These are phyloP conservation scores for Globodera ellingtonae DNA, from an alignment of 1,140 invertebrate genomes.

Conservation along the genomic window DNA sequence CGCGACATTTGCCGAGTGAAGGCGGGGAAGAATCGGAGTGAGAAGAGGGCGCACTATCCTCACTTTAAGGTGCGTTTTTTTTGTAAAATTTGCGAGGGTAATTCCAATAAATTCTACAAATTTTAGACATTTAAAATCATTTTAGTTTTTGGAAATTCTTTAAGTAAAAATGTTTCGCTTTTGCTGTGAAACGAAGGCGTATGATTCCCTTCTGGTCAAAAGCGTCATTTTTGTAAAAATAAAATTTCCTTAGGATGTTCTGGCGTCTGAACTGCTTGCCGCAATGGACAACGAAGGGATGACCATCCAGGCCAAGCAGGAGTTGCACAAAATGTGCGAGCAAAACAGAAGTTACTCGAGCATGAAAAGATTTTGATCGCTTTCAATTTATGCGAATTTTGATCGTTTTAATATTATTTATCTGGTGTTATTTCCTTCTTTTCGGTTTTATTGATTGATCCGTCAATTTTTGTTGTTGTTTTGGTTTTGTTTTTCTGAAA, in stretches of 20 bases:
- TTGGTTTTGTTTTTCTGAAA: background rate
- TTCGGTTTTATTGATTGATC: background rate
- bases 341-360: constrained; percentile 65
- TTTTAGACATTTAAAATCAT: background rate
- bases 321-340: constrained; percentile 68
- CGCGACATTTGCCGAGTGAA: constrained; percentile 55
- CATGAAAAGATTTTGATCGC: constrained; percentile 17
- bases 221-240: constrained; percentile 30
- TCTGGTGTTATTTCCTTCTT: background rate
- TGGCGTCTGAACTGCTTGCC: constrained; percentile 55
- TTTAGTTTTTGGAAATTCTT: too few species aligned
- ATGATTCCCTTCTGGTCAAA: constrained; percentile 3
- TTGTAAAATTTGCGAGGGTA: constrained; percentile 23
- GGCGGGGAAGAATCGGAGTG: constrained; percentile 30
- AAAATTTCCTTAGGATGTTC: constrained; percentile 28
- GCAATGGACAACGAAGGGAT: constrained; percentile 65
- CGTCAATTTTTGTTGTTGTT: constrained; percentile 22
- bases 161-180: too few species aligned
- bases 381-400: background rate
- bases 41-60: constrained; percentile 24
- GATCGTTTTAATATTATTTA: constrained; percentile 12
- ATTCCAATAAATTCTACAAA: constrained; percentile 31
- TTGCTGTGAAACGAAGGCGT: too few species aligned
- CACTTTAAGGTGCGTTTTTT: constrained; percentile 21
- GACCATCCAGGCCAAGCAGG: constrained; percentile 68